phyloP scores from a whole-genome alignment of 2,113 vertebrate genomes.

The Oncorhynchus nerka region DNA sequence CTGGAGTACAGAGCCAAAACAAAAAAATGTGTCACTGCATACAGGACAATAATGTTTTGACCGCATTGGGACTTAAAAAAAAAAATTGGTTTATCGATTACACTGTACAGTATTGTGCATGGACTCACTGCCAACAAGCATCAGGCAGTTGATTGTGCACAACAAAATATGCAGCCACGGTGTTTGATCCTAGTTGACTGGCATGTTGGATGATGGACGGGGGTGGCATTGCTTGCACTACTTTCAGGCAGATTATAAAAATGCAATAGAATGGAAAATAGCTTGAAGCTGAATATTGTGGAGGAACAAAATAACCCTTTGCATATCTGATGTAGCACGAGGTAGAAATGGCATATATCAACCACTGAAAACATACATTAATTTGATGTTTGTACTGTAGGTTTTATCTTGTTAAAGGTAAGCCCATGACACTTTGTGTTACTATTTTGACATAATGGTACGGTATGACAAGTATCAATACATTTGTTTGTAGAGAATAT shows the following conservation, averaged over 20 bases:
- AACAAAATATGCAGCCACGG: neutral
- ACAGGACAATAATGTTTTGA: no score
- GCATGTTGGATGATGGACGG: neutral
- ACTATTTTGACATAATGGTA: no score
- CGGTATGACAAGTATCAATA: neutral
- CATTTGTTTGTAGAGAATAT: neutral
- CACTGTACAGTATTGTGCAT: neutral
- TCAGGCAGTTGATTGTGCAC: neutral
- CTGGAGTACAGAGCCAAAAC: no score
- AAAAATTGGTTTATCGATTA: neutral
- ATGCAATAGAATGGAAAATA: neutral
- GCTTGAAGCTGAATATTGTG: neutral
- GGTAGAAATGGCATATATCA: neutral
- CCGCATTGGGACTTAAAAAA: no score
- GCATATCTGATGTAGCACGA: neutral
- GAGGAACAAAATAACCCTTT: neutral
- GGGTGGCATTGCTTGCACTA: neutral
- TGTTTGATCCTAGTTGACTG: slow-evolving; percentile 3
- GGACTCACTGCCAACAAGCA: neutral
- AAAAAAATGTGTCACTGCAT: no score
- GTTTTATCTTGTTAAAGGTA: neutral
- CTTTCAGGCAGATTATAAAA: neutral
- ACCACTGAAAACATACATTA: neutral
- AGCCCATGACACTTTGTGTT: neutral
- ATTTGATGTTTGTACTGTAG: neutral